Evolutionary conservation across 2,888 invertebrate species (phyloP).

Genomic region (Diarsia rubi): DNA sequence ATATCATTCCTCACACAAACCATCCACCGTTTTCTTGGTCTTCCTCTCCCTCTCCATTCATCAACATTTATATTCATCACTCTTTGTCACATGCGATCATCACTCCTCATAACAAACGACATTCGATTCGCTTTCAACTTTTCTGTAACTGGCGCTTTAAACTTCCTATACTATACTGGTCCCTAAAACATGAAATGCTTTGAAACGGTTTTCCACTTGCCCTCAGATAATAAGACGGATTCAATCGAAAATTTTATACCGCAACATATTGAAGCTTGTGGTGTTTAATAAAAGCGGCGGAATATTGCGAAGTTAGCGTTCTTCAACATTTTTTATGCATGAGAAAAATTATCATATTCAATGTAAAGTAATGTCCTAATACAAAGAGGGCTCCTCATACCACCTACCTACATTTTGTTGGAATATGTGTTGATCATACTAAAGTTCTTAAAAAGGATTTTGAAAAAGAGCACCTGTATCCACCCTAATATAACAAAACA

Average conservation of each 20-base stretch:
- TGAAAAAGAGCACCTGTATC: not conserved
- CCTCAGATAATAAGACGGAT: not conserved
- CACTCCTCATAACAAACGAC: too few relatives aligned
- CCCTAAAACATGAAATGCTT: not conserved
- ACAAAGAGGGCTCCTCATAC: slow-evolving; percentile 11
- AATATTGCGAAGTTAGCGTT: slow-evolving; percentile 26
- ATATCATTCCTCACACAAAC: too few relatives aligned
- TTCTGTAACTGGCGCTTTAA: too few relatives aligned
- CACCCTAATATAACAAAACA: not conserved
- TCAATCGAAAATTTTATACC: slow-evolving; percentile 11
- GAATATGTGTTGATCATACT: not conserved
- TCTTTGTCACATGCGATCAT: too few relatives aligned
- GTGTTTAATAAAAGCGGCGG: slow-evolving; percentile 26
- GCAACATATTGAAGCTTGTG: slow-evolving; percentile 10
- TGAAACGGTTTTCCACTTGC: not conserved
- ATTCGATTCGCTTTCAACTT: too few relatives aligned
- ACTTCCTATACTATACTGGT: too few relatives aligned
- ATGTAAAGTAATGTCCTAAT: slow-evolving; percentile 23
- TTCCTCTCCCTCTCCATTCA: too few relatives aligned
- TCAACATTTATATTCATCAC: too few relatives aligned
- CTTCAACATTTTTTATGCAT: slow-evolving; percentile 50
- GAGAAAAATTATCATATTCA: slow-evolving; percentile 58
- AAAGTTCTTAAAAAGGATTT: not conserved
- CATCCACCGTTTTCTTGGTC: too few relatives aligned
- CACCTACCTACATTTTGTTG: not conserved